Percentiles rank a stretch among this genome's conserved stretches.
Evolutionary conservation across 2,797 vertebrate genomes (phyloP).

Genomic region (Rhinophrynus dorsalis): DNA sequence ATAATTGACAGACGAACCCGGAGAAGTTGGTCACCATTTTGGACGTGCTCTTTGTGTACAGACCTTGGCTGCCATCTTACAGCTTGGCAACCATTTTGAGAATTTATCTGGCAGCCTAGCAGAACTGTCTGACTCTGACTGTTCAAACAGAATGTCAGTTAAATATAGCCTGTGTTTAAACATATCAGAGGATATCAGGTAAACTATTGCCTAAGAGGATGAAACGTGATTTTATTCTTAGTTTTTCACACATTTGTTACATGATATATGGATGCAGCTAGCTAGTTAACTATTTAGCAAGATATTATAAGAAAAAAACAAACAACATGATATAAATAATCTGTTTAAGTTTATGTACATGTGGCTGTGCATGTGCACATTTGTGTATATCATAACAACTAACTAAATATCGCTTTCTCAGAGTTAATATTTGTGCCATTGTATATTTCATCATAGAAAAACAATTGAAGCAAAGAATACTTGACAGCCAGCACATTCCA

Average conservation of each 20-base stretch:
- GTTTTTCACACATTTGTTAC: conserved; percentile 6
- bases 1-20: conserved; percentile 56
- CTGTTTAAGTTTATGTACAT: neutral
- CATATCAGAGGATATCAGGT: conserved; percentile 61
- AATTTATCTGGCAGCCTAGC: conserved; percentile 81
- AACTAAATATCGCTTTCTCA: too few relatives aligned
- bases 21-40: conserved; percentile 71
- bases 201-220: conserved; percentile 56
- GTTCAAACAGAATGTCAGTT: conserved; percentile 76
- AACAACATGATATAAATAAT: neutral
- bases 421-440: too few relatives aligned
- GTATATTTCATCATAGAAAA: too few relatives aligned
- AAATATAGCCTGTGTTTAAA: conserved; percentile 69
- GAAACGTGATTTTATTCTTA: too few relatives aligned
- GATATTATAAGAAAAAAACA: too few relatives aligned
- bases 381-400: too few relatives aligned
- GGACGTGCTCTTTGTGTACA: conserved; percentile 66
- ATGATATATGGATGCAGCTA: too few relatives aligned
- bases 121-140: conserved; percentile 74
- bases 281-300: too few relatives aligned
- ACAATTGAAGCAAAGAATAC: too few relatives aligned
- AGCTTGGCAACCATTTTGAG: conserved; percentile 97
- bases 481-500: too few relatives aligned
- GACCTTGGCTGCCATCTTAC: conserved; percentile 95
- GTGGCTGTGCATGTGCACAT: too few relatives aligned